Conservation (phyloP, 2,797 vertebrate genomes). For the Falco rusticolus region DNA sequence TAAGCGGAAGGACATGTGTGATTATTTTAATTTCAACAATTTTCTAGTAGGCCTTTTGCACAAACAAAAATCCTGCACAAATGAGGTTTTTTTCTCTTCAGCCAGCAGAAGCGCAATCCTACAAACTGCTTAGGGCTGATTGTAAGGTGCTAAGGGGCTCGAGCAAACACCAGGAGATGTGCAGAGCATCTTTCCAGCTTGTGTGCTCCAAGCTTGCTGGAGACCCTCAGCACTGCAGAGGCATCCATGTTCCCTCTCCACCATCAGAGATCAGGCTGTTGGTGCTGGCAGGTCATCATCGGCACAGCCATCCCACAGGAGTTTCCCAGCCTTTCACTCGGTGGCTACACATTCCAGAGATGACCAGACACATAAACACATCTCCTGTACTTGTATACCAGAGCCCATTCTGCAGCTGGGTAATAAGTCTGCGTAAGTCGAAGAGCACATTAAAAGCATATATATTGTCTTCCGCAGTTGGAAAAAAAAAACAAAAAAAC, state of each 20-base stretch:
- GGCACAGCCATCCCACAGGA: not conserved
- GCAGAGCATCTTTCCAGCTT: not conserved
- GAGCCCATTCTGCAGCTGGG: constrained; percentile 34
- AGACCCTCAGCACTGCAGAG: not conserved
- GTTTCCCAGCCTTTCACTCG: constrained; percentile 21
- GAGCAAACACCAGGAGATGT: not conserved
- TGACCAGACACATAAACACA: constrained; percentile 59
- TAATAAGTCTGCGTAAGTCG: not conserved
- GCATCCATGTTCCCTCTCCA: not conserved
- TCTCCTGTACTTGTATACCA: not conserved
- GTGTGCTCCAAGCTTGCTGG: accelerated
- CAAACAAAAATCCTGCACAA: not conserved
- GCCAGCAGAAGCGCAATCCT: not conserved
- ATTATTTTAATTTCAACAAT: constrained; percentile 26
- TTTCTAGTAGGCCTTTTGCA: constrained; percentile 16
- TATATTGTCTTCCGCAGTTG: not conserved
- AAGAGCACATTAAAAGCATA: not conserved
- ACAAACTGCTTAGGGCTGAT: not conserved
- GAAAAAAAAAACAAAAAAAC: not conserved
- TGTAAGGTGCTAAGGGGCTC: not conserved
- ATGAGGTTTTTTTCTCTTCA: not conserved
- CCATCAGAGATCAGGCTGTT: not conserved
- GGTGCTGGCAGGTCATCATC: not conserved
- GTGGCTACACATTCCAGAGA: constrained; percentile 46
- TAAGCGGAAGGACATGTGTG: constrained; percentile 54